Percentiles rank a stretch among this genome's conserved stretches.
These are phyloP conservation scores for Syngnathus acus DNA, from an alignment of 2,797 vertebrate genomes.

Conservation along the genomic window DNA sequence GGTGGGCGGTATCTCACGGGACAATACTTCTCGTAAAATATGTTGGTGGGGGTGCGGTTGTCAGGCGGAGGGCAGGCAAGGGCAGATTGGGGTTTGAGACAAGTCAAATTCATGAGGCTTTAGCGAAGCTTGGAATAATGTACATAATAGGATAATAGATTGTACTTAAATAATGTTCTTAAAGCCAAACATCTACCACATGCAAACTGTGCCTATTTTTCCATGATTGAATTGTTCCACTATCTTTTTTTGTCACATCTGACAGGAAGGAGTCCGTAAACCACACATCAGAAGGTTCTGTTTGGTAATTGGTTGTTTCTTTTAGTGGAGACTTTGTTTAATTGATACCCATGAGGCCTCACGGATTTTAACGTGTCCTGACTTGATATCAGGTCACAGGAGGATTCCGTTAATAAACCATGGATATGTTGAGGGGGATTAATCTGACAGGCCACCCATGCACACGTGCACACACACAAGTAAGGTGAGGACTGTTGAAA, in stretches of 20 bases:
- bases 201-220: neutral
- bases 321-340: conserved; percentile 29
- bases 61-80: conserved; percentile 30
- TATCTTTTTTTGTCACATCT: neutral
- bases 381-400: conserved; percentile 33
- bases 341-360: conserved; percentile 40
- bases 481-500: neutral
- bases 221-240: neutral
- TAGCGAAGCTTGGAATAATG: conserved; percentile 9
- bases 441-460: conserved; percentile 27
- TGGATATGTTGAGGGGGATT: conserved; percentile 48
- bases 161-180: neutral
- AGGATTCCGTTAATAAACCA: conserved; percentile 61
- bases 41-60: conserved; percentile 28
- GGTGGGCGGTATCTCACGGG: conserved; percentile 37
- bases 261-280: neutral
- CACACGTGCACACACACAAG: neutral
- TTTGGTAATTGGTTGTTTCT: conserved; percentile 19
- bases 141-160: neutral
- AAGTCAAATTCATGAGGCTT: neutral
- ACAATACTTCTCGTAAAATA: conserved; percentile 49
- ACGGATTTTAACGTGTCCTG: conserved; percentile 45
- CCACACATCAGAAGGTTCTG: conserved; percentile 11
- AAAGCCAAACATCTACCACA: neutral
- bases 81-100: too few species aligned